These are phyloP conservation scores for Hyppa rectilinea DNA, from an alignment of 2,888 invertebrate genomes.

Conservation along the genomic window DNA sequence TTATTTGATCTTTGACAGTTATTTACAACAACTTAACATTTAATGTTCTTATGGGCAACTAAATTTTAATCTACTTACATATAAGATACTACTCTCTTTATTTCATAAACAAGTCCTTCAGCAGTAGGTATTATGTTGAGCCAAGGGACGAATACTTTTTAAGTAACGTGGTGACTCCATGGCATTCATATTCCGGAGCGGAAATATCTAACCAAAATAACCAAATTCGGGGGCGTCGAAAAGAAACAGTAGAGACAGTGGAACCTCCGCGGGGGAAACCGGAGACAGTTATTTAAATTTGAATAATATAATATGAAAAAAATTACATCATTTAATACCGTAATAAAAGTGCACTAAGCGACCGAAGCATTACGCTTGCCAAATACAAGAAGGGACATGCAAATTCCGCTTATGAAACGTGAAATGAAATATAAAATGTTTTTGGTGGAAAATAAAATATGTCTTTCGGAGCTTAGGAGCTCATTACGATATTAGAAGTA, in stretches of 20 bases:
- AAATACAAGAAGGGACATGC: constrained; percentile 88
- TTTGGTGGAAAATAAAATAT: constrained; percentile 89
- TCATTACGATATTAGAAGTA: constrained; percentile 89
- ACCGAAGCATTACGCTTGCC: constrained; percentile 88
- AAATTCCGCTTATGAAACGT: constrained; percentile 90
- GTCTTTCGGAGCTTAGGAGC: constrained; percentile 84
- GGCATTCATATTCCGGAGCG: constrained; percentile 71
- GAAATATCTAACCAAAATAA: constrained; percentile 87
- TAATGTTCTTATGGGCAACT: background rate
- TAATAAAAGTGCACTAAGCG: constrained; percentile 91
- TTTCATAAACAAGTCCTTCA: background rate
- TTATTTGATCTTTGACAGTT: background rate
- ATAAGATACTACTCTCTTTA: background rate
- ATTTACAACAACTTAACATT: background rate
- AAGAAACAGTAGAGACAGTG: constrained; percentile 86
- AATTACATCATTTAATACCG: constrained; percentile 91
- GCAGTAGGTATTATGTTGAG: background rate
- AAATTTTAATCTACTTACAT: background rate
- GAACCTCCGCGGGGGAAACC: constrained; percentile 87
- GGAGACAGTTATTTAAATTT: constrained; percentile 92
- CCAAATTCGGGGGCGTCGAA: constrained; percentile 87
- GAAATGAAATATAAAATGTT: constrained; percentile 90
- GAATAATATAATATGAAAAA: constrained; percentile 91
- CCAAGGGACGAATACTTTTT: constrained; percentile 5
- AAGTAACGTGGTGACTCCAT: constrained; percentile 70